These are phyloP conservation scores for Hippopotamus amphibius DNA, from an alignment of 2,113 vertebrate species.

Conservation along the genomic window DNA sequence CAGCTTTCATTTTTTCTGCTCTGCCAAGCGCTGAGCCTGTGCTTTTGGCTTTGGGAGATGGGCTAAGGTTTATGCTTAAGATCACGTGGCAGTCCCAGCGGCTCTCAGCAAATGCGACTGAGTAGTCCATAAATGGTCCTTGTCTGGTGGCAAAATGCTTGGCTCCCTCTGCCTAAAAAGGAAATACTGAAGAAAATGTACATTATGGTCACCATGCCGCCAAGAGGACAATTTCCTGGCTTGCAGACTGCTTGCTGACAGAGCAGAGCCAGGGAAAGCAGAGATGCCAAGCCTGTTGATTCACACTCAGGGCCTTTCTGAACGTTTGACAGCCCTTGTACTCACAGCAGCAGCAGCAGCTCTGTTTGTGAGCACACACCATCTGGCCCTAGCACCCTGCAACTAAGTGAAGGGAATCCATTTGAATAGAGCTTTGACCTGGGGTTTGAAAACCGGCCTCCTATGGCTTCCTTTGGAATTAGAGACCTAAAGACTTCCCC, in stretches of 20 bases:
- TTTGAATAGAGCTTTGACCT: conserved; percentile 31
- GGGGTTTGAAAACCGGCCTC: background rate
- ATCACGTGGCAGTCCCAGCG: conserved; percentile 28
- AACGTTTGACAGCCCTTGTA: background rate
- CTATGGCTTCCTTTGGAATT: conserved; percentile 22
- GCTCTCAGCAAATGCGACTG: conserved; percentile 34
- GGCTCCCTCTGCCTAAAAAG: conserved; percentile 69
- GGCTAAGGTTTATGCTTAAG: conserved; percentile 62
- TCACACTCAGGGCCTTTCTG: conserved; percentile 55
- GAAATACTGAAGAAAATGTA: conserved; percentile 65
- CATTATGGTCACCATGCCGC: background rate
- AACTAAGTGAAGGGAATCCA: conserved; percentile 32
- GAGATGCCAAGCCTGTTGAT: conserved; percentile 47
- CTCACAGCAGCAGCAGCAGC: background rate
- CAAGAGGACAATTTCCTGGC: conserved; percentile 49
- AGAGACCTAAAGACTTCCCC: background rate
- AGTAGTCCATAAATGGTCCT: conserved; percentile 65
- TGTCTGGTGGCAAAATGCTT: conserved; percentile 68
- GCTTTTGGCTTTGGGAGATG: conserved; percentile 12
- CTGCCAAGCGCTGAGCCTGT: background rate
- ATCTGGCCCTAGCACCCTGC: background rate
- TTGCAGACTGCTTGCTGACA: conserved; percentile 52
- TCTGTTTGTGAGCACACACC: background rate
- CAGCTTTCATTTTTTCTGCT: background rate
- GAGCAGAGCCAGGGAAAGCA: conserved; percentile 15